Evolutionary conservation across 2,113 vertebrate species (phyloP), one percentile per base, ranked within the genome.

Genomic region (Scopus umbretta): DNA sequence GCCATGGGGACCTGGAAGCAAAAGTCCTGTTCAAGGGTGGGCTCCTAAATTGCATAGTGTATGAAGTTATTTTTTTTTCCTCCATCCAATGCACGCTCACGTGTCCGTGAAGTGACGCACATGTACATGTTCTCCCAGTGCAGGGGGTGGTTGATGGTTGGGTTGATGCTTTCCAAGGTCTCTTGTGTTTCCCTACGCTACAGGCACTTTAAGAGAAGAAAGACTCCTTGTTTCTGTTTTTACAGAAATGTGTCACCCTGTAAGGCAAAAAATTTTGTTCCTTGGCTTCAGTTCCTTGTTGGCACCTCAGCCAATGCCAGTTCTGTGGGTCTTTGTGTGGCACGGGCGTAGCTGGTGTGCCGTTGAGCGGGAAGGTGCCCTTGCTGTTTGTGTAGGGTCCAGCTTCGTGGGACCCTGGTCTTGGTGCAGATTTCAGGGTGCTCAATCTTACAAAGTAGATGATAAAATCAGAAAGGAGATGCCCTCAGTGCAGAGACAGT

Each of bases 31-130:
- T 2, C 52, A 40, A 59, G 13, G 13, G 10, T 81, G 50, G 29
- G 61, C 29, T 65, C 53, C 22, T 26, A 3, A 50, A 5, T 11
- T 2, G 8, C 7, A 5, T 5, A 22, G n/a, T 0, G 3, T 10
- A 5, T 32, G 29, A n/a, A 43, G 42, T 40, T 2, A 1, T 32
- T 68, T 2, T 6, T 6, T 19, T 23, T 34, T 49, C 18, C 11
- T 40, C 22, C 0, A 0, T 27, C 42, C 21, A 8, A 3, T 23
- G 22, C 32, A 1, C 0, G 1, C 42, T 45, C 1, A 0, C 0
- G 1, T 45, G 32, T 6, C 59, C 2, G 0, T 27, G 40, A 17
- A 21, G 27, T 1, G 1, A 73, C 32, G 13, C 25, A 12, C 15
- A 1, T 2, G 27, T 7, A 6, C 1, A 0, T 2, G 22, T 20